Evolutionary conservation across 1,140 invertebrate species (phyloP).

Genomic region (Zaprionus africanus): DNA sequence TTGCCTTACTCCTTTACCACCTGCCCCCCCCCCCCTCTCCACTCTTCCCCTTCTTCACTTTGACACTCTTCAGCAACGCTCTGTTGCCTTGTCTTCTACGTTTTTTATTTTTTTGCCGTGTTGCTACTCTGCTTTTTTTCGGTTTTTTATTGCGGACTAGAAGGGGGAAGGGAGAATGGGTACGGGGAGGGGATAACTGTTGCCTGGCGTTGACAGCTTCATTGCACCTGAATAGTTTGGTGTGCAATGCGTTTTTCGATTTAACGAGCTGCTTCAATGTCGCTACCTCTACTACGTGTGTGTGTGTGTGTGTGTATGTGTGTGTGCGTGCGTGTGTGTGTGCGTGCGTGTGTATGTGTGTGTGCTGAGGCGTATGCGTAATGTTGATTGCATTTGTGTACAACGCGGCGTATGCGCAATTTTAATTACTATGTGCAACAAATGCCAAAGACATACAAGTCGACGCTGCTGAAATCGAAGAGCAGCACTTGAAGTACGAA

Average conservation of each 20-base stretch:
- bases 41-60: background rate
- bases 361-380: slow-evolving; percentile 4
- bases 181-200: slow-evolving; percentile 24
- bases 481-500: background rate
- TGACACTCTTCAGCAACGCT: background rate
- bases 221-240: slow-evolving; percentile 43
- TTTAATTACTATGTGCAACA: slow-evolving; percentile 46
- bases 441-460: slow-evolving; percentile 19
- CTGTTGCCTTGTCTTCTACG: background rate
- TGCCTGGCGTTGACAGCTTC: slow-evolving; percentile 44
- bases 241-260: slow-evolving; percentile 30
- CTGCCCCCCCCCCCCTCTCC: too few relatives aligned
- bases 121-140: background rate
- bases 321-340: background rate
- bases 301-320: background rate
- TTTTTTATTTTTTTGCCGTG: background rate
- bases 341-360: background rate
- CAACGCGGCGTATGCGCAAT: slow-evolving; percentile 39
- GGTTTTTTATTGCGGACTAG: slow-evolving; percentile 1
- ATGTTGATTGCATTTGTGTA: slow-evolving; percentile 32
- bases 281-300: background rate
- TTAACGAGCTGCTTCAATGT: slow-evolving; percentile 29
- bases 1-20: background rate
- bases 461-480: background rate
- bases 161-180: too few relatives aligned